A percentile compares a stretch with the other conserved stretches of the same genome.
Evolutionary conservation across 2,797 vertebrate species (phyloP).

Genomic region (Gallinago nigripennis): DNA sequence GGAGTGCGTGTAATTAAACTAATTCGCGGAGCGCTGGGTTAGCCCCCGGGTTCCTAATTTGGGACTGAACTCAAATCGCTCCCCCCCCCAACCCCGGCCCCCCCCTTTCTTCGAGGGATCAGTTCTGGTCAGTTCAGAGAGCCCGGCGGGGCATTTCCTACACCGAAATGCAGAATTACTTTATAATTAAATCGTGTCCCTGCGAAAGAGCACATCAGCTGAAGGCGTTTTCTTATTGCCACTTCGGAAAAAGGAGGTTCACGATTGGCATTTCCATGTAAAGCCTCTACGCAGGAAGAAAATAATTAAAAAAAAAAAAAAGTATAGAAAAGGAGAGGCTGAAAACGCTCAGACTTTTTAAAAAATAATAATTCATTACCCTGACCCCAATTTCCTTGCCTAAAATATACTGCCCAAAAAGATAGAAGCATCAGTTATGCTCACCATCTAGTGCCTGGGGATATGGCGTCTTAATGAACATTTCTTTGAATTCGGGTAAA

Average conservation of each 20-base stretch:
- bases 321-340: constrained; percentile 6
- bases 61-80: background rate
- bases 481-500: constrained; percentile 81
- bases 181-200: constrained; percentile 12
- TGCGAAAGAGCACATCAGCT: background rate
- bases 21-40: constrained; percentile 33
- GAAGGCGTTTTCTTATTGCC: constrained; percentile 26
- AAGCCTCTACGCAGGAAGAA: background rate
- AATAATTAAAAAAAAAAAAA: background rate
- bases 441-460: constrained; percentile 80
- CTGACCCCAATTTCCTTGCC: constrained; percentile 69
- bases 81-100: background rate
- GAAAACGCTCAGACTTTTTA: constrained; percentile 65
- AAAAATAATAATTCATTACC: constrained; percentile 72
- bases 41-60: constrained; percentile 43
- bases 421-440: constrained; percentile 83
- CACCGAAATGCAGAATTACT: constrained; percentile 39
- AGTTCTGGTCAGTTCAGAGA: constrained; percentile 15
- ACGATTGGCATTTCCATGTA: background rate
- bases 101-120: constrained; percentile 10
- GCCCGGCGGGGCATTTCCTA: background rate
- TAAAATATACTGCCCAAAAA: constrained; percentile 76
- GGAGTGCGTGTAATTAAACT: constrained; percentile 44
- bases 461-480: constrained; percentile 81
- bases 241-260: background rate